phyloP scores from a whole-genome alignment of 64 coral and sea anemone genomes.

The Hydrozoanthus tunicans region DNA sequence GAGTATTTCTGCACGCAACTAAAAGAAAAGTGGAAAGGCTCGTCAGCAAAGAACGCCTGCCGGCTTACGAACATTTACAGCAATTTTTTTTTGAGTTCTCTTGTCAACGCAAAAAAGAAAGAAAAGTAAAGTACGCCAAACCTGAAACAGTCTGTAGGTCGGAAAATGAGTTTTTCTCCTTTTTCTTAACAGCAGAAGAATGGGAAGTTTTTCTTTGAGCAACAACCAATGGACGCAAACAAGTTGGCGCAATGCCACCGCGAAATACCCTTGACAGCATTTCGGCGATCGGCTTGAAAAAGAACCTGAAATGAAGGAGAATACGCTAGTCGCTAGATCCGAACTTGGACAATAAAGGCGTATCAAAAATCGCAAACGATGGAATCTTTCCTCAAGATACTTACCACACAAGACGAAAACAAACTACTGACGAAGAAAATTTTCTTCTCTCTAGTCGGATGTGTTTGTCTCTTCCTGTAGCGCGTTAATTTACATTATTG shows the following conservation, averaged over 20 bases:
- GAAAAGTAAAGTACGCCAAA: neutral
- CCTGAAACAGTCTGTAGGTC: conserved; percentile 32
- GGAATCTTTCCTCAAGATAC: neutral
- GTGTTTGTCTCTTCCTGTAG: neutral
- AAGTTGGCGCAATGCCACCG: neutral
- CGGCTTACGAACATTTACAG: no score
- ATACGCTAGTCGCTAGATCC: no score
- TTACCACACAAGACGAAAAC: neutral
- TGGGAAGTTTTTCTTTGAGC: conserved; percentile 10
- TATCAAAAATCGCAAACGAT: no score
- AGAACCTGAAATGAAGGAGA: neutral
- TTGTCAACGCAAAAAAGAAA: no score
- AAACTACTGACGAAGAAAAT: neutral
- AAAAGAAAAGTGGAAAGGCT: no score
- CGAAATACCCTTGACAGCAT: conserved; percentile 18
- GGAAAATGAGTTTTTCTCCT: neutral
- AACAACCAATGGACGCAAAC: neutral
- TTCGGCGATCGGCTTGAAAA: neutral
- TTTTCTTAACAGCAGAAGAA: conserved; percentile 7
- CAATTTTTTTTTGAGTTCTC: no score
- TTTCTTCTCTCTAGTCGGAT: neutral
- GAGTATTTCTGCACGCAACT: no score
- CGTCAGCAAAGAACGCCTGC: no score
- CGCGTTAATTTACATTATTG: neutral
- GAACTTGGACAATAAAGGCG: no score